These are phyloP conservation scores for Drosophila biarmipes DNA, from an alignment of 1,140 invertebrate species.

Conservation along the genomic window DNA sequence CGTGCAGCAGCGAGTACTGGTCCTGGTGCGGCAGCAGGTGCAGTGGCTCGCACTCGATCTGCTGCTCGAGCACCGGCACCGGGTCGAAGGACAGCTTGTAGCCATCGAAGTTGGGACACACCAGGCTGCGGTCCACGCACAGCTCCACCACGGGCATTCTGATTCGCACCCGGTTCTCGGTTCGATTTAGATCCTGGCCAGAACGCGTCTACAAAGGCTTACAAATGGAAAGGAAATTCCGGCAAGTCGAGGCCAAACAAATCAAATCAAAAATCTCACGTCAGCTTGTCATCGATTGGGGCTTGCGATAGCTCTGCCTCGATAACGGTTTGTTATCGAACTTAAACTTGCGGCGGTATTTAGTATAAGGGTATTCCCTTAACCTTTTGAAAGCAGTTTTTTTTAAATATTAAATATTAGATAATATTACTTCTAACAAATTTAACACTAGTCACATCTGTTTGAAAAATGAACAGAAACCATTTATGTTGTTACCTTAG, in stretches of 20 bases:
- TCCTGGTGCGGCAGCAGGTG: constrained; percentile 85
- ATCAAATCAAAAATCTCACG: constrained; percentile 11
- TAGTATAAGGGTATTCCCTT: too few species aligned
- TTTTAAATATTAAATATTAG: too few species aligned
- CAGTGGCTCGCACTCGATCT: constrained; percentile 49
- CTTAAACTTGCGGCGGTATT: too few species aligned
- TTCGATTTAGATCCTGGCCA: neutral
- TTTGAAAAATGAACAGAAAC: too few species aligned
- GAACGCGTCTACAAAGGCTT: neutral
- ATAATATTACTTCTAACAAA: too few species aligned
- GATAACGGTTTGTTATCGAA: too few species aligned
- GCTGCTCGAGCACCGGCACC: constrained; percentile 85
- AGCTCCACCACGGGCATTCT: constrained; percentile 86
- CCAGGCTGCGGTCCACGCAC: constrained; percentile 87
- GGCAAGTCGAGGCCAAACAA: constrained; percentile 3
- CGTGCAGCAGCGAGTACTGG: constrained; percentile 91
- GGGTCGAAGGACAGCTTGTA: constrained; percentile 91
- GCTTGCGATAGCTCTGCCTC: too few species aligned
- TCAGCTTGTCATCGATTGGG: neutral
- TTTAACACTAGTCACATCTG: too few species aligned
- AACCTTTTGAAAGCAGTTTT: too few species aligned
- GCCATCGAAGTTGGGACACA: constrained; percentile 91
- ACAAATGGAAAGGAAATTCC: neutral
- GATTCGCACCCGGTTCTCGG: neutral
- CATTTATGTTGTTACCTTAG: too few species aligned